Conservation (phyloP, 2,113 vertebrate species). For the Struthio camelus region DNA sequence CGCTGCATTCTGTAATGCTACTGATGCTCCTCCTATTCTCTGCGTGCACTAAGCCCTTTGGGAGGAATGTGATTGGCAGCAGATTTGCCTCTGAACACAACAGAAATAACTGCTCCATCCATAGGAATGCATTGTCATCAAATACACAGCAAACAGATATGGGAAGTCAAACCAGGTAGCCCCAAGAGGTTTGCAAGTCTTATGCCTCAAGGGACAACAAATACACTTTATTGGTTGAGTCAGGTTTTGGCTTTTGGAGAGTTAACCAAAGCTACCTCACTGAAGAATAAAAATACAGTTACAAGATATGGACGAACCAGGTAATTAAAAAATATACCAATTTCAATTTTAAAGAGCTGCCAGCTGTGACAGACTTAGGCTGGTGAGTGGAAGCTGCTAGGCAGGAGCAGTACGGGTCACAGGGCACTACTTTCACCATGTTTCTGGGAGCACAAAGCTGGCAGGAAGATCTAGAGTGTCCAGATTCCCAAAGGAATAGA, state of each 20-base stretch:
- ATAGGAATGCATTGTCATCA: background rate
- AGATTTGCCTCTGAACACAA: background rate
- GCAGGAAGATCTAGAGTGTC: background rate
- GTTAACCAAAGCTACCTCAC: slow-evolving; percentile 27
- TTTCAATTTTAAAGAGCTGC: background rate
- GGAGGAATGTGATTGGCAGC: slow-evolving; percentile 29
- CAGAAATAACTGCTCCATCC: slow-evolving; percentile 24
- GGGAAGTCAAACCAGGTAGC: slow-evolving; percentile 1
- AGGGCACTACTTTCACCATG: background rate
- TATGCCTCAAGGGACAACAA: background rate
- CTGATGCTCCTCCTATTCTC: slow-evolving; percentile 67
- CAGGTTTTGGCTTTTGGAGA: slow-evolving; percentile 35
- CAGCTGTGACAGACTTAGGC: background rate
- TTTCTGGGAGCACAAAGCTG: background rate
- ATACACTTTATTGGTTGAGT: slow-evolving; percentile 34
- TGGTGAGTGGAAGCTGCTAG: background rate
- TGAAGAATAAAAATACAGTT: background rate
- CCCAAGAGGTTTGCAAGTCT: slow-evolving; percentile 10
- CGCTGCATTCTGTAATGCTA: slow-evolving; percentile 37
- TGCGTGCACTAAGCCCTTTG: slow-evolving; percentile 15
- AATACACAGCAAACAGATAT: slow-evolving; percentile 4
- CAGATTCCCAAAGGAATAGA: background rate
- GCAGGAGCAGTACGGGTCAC: background rate
- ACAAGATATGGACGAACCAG: background rate
- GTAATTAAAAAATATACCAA: background rate